A percentile compares a stretch with the other conserved stretches of the same genome.
Conservation (phyloP, 2,113 vertebrate genomes). For the Callorhinus ursinus region DNA sequence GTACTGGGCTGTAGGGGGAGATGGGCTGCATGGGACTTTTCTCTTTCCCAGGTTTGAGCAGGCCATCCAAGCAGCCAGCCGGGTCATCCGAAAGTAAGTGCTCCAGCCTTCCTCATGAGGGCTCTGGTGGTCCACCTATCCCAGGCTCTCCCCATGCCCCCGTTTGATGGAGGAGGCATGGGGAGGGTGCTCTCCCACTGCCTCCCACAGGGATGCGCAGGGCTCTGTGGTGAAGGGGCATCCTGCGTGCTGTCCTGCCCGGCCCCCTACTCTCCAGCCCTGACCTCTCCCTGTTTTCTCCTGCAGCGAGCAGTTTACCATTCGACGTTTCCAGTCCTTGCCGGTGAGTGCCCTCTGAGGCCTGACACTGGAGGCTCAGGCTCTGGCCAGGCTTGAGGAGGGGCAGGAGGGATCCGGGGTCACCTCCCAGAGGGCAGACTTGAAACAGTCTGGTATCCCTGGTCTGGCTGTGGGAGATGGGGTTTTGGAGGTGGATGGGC, state of each 20-base stretch:
- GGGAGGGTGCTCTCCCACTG: neutral
- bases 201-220: neutral
- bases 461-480: neutral
- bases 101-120: neutral
- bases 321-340: constrained; percentile 91
- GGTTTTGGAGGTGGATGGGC: neutral
- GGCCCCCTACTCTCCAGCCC: neutral
- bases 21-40: neutral
- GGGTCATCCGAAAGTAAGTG: constrained; percentile 87
- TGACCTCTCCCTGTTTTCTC: neutral
- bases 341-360: constrained; percentile 86
- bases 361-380: neutral
- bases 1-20: neutral
- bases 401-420: neutral
- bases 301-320: constrained; percentile 84
- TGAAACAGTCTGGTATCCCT: neutral
- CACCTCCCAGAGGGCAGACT: neutral
- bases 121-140: neutral
- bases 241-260: too few relatives aligned
- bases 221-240: neutral
- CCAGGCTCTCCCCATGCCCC: neutral
- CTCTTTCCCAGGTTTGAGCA: constrained; percentile 89
- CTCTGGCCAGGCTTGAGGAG: neutral
- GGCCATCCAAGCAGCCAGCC: constrained; percentile 83
- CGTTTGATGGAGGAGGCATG: neutral